A percentile compares a stretch with the other conserved stretches of the same genome.
phyloP scores from a whole-genome alignment of 2,113 vertebrate genomes.

The Zonotrichia leucophrys region DNA sequence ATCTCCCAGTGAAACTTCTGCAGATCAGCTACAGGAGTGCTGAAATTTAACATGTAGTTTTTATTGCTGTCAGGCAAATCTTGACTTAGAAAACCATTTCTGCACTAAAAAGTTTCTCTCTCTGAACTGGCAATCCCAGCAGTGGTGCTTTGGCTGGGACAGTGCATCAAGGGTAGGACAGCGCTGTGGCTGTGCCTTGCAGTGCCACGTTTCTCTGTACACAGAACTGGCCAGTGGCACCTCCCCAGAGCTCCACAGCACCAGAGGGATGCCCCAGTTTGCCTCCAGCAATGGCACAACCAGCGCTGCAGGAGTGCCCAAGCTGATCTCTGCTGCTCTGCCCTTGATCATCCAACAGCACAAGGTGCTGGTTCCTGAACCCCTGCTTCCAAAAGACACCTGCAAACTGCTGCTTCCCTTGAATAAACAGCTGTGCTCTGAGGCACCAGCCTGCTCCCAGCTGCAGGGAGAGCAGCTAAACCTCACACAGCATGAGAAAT shows the following conservation, averaged over 20 bases:
- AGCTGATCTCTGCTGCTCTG: neutral
- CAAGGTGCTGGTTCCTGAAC: neutral
- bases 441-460: neutral
- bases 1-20: neutral
- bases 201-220: rapidly evolving
- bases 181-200: rapidly evolving
- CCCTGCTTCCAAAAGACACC: neutral
- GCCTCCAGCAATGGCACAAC: neutral
- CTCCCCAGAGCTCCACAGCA: neutral
- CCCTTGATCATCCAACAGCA: neutral
- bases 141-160: neutral
- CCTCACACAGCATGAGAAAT: neutral
- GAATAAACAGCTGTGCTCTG: neutral
- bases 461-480: neutral
- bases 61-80: neutral
- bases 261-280: neutral
- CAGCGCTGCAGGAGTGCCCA: neutral
- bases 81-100: neutral
- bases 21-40: neutral
- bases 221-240: rapidly evolving
- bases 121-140: neutral
- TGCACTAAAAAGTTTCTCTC: neutral
- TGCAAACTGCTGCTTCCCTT: neutral
- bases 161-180: neutral
- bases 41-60: neutral